phyloP scores from a whole-genome alignment of 2,113 vertebrate species.

The Deroptyus accipitrinus region DNA sequence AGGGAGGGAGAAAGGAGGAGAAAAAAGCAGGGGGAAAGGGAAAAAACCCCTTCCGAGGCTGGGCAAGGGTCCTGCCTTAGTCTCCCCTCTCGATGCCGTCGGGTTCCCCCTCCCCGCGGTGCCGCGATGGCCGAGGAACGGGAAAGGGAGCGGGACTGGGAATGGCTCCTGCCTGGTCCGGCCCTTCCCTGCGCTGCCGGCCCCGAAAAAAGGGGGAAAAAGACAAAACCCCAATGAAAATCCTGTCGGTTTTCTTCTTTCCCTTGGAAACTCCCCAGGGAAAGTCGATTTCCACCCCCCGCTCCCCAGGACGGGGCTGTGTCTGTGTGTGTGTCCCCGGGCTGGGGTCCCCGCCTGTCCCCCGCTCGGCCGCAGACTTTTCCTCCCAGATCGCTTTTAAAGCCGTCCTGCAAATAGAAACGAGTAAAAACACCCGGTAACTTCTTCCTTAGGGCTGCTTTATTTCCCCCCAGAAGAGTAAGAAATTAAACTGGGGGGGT shows the following conservation, averaged over 20 bases:
- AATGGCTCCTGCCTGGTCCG: background rate
- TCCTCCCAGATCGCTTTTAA: background rate
- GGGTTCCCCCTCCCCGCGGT: background rate
- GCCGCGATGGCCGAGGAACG: background rate
- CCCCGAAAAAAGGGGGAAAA: background rate
- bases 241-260: background rate
- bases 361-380: background rate
- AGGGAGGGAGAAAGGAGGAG: background rate
- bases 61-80: background rate
- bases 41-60: background rate
- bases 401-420: background rate
- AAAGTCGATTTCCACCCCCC: background rate
- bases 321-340: background rate
- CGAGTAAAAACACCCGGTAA: background rate
- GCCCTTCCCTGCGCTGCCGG: background rate
- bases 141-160: background rate
- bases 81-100: background rate
- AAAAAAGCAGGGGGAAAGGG: background rate
- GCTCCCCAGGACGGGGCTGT: background rate
- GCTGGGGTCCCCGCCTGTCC: background rate
- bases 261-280: background rate
- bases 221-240: background rate
- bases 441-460: background rate
- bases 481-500: background rate
- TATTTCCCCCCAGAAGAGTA: accelerated